Evolutionary conservation across 2,888 invertebrate genomes (phyloP).

Genomic region (Ethmia dodecea): DNA sequence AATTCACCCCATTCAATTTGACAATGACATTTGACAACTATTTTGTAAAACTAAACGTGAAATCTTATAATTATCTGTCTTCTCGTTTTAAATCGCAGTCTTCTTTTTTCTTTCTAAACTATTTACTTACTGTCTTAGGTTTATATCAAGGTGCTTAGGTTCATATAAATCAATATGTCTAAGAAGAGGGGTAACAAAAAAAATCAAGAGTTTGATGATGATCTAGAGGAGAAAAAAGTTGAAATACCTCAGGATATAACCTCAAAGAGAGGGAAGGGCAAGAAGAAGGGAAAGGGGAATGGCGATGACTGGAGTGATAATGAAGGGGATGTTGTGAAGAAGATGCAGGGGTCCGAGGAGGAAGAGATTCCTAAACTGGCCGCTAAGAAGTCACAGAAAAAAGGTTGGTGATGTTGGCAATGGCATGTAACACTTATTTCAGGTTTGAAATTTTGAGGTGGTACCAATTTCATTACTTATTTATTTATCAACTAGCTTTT

Average conservation of each 20-base stretch:
- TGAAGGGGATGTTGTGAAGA: constrained; percentile 47
- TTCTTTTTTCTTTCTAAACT: no score
- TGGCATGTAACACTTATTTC: background rate
- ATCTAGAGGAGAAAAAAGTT: constrained; percentile 59
- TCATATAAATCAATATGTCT: constrained; percentile 73
- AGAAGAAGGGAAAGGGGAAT: constrained; percentile 66
- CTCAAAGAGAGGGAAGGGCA: constrained; percentile 73
- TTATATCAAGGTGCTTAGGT: no score
- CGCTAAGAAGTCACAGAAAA: constrained; percentile 72
- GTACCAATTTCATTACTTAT: background rate
- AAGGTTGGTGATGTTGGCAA: constrained; percentile 42
- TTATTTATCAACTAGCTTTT: no score
- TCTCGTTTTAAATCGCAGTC: no score
- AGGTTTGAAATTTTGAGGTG: background rate
- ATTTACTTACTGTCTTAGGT: no score
- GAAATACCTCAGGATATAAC: constrained; percentile 63
- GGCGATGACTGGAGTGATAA: constrained; percentile 65
- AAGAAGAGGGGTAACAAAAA: constrained; percentile 79
- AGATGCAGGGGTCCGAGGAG: constrained; percentile 51
- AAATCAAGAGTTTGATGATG: constrained; percentile 74
- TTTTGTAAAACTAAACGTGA: no score
- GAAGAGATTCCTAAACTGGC: constrained; percentile 57
- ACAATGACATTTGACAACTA: no score
- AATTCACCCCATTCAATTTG: no score
- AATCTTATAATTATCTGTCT: no score